phyloP scores from a whole-genome alignment of 2,113 vertebrate species.

The Myanophis thanlyinensis region DNA sequence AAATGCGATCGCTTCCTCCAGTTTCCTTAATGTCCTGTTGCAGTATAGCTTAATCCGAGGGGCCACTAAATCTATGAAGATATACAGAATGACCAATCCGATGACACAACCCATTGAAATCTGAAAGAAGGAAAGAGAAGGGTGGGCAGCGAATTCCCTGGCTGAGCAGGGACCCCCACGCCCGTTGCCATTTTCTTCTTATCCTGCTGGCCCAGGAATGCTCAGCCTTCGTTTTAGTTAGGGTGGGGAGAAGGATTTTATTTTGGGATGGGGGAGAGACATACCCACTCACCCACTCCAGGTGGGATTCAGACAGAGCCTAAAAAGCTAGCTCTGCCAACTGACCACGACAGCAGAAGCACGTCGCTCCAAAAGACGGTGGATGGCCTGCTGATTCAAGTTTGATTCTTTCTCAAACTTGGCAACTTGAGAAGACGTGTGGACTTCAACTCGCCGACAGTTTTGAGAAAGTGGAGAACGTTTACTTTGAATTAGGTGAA shows the following conservation, averaged over 20 bases:
- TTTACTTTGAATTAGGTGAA: too few relatives aligned
- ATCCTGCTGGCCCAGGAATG: not conserved
- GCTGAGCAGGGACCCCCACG: not conserved
- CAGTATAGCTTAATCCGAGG: accelerated
- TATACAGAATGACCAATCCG: not conserved
- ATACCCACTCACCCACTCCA: too few relatives aligned
- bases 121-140: not conserved
- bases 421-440: too few relatives aligned
- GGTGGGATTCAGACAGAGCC: too few relatives aligned
- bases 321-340: not conserved
- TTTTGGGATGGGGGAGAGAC: too few relatives aligned
- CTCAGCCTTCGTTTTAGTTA: not conserved
- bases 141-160: not conserved
- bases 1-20: not conserved
- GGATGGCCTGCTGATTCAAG: too few relatives aligned
- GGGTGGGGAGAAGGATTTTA: not conserved
- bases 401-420: too few relatives aligned
- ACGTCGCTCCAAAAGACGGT: too few relatives aligned
- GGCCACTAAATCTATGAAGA: accelerated
- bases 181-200: not conserved
- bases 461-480: too few relatives aligned
- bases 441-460: too few relatives aligned
- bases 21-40: accelerated
- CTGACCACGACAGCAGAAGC: too few relatives aligned
- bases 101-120: not conserved